phyloP scores from a whole-genome alignment of 1,140 invertebrate species.

The Solenopsis invicta region DNA sequence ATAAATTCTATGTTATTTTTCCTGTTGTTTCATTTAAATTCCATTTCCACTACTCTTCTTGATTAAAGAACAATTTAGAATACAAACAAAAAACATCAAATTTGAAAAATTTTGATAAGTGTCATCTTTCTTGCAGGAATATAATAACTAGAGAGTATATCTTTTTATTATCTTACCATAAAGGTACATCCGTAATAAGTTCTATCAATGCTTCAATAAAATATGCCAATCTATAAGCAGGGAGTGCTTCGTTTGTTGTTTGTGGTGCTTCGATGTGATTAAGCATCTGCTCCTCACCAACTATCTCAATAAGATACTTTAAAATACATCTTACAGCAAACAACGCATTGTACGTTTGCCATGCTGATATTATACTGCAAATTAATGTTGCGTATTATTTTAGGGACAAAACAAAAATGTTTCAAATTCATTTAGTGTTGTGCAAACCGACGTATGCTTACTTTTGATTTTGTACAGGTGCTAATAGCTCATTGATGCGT shows the following conservation, averaged over 20 bases:
- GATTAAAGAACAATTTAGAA: too few species aligned
- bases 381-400: neutral
- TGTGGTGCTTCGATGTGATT: conserved; percentile 91
- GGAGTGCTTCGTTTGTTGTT: conserved; percentile 70
- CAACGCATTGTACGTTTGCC: conserved; percentile 98
- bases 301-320: conserved; percentile 95
- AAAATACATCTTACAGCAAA: conserved; percentile 96
- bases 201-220: conserved; percentile 91
- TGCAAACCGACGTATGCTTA: conserved; percentile 85
- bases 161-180: conserved; percentile 86
- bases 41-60: too few species aligned
- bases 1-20: too few species aligned
- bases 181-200: conserved; percentile 92
- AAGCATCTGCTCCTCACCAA: conserved; percentile 92
- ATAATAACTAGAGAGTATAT: too few species aligned
- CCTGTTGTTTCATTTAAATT: too few species aligned
- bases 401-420: neutral
- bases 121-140: too few species aligned
- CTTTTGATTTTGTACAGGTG: conserved; percentile 95
- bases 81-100: too few species aligned
- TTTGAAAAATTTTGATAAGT: too few species aligned
- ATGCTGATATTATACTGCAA: conserved; percentile 95
- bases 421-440: neutral
- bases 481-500: conserved; percentile 92
- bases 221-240: conserved; percentile 86